These are phyloP conservation scores for Spheniscus mendiculus DNA, from an alignment of 2,113 vertebrate genomes.

Conservation along the genomic window DNA sequence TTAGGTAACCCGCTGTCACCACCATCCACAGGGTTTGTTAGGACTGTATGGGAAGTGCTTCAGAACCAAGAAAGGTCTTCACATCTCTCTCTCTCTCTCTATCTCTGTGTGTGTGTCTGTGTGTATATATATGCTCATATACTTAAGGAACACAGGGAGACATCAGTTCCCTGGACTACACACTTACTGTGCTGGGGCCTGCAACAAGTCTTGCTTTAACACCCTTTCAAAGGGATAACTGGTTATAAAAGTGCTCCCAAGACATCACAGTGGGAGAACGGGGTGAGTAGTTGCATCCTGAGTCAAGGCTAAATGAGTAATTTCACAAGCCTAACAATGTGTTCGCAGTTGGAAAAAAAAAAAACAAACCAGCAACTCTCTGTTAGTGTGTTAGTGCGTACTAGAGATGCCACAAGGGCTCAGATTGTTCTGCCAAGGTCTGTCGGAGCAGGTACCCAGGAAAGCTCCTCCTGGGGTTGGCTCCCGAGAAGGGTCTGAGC, in stretches of 20 bases:
- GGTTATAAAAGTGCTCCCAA: not conserved
- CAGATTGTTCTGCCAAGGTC: rapidly evolving
- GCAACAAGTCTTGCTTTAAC: not conserved
- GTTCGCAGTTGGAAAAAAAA: not conserved
- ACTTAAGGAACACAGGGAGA: not conserved
- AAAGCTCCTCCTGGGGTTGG: not conserved
- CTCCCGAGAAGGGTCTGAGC: not conserved
- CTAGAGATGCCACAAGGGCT: not conserved
- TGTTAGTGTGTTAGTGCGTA: rapidly evolving
- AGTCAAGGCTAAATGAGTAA: not conserved
- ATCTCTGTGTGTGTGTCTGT: rapidly evolving
- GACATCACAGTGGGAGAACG: not conserved
- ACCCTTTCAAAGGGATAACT: not conserved
- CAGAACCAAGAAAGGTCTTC: not conserved
- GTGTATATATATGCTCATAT: not conserved
- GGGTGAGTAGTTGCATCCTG: not conserved
- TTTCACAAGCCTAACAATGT: not conserved
- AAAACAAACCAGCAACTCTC: not conserved
- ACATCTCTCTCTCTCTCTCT: not conserved
- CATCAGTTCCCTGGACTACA: not conserved
- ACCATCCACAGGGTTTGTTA: not conserved
- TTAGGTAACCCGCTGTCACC: not conserved
- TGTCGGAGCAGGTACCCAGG: not conserved
- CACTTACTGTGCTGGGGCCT: not conserved
- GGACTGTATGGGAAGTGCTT: not conserved